Evolutionary conservation across 2,113 vertebrate genomes (phyloP).

Genomic region (Hystrix brachyura): DNA sequence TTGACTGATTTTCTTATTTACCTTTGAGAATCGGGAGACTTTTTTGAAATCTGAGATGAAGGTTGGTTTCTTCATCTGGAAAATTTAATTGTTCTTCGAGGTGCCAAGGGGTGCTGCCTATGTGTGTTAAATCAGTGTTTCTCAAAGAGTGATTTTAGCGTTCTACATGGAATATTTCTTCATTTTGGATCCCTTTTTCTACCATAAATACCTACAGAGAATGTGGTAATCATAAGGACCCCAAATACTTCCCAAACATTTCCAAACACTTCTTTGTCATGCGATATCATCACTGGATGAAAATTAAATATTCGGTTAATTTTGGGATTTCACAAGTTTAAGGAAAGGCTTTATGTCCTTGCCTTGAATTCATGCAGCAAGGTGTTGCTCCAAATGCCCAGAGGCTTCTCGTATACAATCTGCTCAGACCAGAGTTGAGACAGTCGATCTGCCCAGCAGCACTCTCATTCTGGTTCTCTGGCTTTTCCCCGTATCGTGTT

Average conservation of each 20-base stretch:
- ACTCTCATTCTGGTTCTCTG: not conserved
- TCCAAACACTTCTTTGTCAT: not conserved
- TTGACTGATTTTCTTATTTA: slow-evolving; percentile 1
- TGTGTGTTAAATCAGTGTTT: not conserved
- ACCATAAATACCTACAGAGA: not conserved
- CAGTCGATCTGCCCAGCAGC: not conserved
- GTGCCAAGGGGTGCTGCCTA: too few species aligned
- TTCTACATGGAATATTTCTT: not conserved
- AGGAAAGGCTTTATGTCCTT: not conserved
- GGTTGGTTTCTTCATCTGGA: not conserved
- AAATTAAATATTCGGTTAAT: not conserved
- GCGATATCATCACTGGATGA: not conserved
- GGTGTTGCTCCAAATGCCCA: not conserved
- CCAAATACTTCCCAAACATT: not conserved
- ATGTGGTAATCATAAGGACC: not conserved
- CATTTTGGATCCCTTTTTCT: not conserved
- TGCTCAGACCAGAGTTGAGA: not conserved
- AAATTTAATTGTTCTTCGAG: not conserved
- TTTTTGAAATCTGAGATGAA: not conserved
- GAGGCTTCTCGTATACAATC: rapidly evolving
- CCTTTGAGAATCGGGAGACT: not conserved
- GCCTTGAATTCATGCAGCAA: not conserved
- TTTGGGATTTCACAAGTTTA: not conserved
- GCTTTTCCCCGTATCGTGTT: not conserved
- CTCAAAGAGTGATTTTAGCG: not conserved